Evolutionary conservation across 2,113 vertebrate genomes (phyloP).

Genomic region (Glaucidium brasilianum): DNA sequence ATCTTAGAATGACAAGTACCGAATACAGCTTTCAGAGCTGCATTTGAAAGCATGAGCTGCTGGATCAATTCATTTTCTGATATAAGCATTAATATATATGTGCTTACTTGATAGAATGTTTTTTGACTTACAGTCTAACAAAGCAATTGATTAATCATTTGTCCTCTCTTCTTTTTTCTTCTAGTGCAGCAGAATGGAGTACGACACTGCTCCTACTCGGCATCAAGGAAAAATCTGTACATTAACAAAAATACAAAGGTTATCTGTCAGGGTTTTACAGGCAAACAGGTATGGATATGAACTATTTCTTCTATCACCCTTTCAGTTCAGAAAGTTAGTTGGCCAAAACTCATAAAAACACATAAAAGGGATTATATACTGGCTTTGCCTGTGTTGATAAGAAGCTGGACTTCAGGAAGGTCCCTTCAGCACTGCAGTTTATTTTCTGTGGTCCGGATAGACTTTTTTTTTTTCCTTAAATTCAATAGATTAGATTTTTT

Average conservation of each 20-base stretch:
- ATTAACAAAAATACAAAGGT: constrained; percentile 90
- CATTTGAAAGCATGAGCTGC: neutral
- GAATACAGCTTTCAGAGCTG: neutral
- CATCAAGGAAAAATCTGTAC: constrained; percentile 87
- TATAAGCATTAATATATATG: neutral
- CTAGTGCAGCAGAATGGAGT: constrained; percentile 91
- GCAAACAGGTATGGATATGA: constrained; percentile 89
- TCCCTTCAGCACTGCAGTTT: neutral
- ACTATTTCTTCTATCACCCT: neutral
- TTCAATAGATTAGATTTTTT: neutral
- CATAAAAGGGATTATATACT: neutral
- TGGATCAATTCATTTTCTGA: neutral
- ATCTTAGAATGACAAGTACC: neutral
- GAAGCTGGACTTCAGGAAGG: neutral
- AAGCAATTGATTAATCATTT: neutral
- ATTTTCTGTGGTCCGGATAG: neutral
- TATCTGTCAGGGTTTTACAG: constrained; percentile 98
- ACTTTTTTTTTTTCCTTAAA: neutral
- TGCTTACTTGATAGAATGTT: neutral
- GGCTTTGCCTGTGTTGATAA: neutral
- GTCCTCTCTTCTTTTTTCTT: neutral
- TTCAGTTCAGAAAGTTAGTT: neutral
- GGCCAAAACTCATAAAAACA: rapidly evolving
- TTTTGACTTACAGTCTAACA: neutral
- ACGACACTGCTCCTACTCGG: constrained; percentile 85